A percentile compares a stretch with the other conserved stretches of the same genome.
These are phyloP conservation scores for Drosophila anomalata DNA, from an alignment of 2,888 invertebrate genomes.

Conservation along the genomic window DNA sequence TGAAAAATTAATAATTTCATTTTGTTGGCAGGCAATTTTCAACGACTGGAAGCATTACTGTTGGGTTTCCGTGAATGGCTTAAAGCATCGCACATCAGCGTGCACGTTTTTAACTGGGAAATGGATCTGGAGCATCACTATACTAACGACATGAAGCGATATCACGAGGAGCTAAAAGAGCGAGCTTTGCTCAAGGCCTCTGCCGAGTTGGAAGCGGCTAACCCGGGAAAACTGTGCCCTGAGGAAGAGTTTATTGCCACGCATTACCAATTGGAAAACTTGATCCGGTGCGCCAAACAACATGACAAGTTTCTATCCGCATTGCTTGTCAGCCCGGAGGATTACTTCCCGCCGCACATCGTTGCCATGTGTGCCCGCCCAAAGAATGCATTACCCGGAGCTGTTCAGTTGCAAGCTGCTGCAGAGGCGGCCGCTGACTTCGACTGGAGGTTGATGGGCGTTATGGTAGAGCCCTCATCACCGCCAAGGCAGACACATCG, in stretches of 20 bases:
- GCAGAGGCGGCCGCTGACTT: background rate
- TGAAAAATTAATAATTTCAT: background rate
- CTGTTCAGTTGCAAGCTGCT: background rate
- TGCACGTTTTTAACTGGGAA: conserved; percentile 76
- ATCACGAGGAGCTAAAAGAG: conserved; percentile 31
- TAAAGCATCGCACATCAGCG: conserved; percentile 65
- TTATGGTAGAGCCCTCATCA: conserved; percentile 48
- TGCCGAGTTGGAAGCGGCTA: background rate
- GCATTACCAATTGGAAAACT: conserved; percentile 31
- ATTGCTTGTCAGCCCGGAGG: conserved; percentile 53
- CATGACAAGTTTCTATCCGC: conserved; percentile 52
- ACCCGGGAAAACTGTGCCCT: background rate
- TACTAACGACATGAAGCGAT: conserved; percentile 52
- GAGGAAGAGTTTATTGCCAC: conserved; percentile 48
- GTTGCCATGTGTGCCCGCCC: conserved; percentile 47
- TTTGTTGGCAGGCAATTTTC: conserved; percentile 54
- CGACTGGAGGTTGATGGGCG: conserved; percentile 26
- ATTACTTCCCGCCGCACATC: conserved; percentile 55
- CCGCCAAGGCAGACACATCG: conserved; percentile 57
- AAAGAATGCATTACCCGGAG: background rate
- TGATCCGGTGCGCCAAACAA: conserved; percentile 40
- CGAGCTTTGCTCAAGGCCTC: conserved; percentile 34
- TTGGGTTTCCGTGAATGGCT: conserved; percentile 58
- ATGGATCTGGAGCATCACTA: conserved; percentile 70
- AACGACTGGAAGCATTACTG: conserved; percentile 55